A percentile compares a stretch with the other conserved stretches of the same genome.
phyloP scores from a whole-genome alignment of 2,888 invertebrate species.

The Orthosia gothica region DNA sequence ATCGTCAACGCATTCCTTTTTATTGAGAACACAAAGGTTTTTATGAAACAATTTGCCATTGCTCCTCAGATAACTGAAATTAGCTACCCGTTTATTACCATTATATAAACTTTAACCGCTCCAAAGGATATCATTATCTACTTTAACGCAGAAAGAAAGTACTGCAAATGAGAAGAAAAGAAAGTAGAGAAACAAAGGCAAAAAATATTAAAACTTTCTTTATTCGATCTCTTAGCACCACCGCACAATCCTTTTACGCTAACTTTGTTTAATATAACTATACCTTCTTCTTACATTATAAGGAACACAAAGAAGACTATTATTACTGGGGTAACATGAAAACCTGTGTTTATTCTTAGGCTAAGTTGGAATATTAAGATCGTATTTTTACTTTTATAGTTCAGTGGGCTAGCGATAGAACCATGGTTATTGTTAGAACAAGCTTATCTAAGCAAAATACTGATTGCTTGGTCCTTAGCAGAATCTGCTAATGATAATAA shows the following conservation, averaged over 20 bases:
- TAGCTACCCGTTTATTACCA: conserved; percentile 16
- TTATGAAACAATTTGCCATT: background rate
- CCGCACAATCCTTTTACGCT: conserved; percentile 78
- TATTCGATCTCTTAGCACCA: conserved; percentile 78
- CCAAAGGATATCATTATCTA: conserved; percentile 45
- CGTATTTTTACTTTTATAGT: conserved; percentile 6
- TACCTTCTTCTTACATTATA: conserved; percentile 32
- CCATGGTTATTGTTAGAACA: too few species aligned
- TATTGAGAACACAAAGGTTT: background rate
- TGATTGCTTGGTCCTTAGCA: too few species aligned
- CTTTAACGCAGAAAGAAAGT: conserved; percentile 60
- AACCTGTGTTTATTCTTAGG: conserved; percentile 28
- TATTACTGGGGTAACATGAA: conserved; percentile 36
- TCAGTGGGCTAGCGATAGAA: too few species aligned
- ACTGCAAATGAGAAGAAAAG: conserved; percentile 76
- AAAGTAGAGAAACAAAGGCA: conserved; percentile 70
- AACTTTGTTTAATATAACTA: conserved; percentile 79
- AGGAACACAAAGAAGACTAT: conserved; percentile 35
- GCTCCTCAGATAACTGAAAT: background rate
- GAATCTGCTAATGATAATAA: background rate
- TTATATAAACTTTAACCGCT: conserved; percentile 21
- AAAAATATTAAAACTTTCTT: conserved; percentile 84
- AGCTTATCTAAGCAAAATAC: too few species aligned
- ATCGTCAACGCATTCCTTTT: background rate
- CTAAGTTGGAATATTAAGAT: conserved; percentile 16